Evolutionary conservation across 1,140 invertebrate genomes (phyloP).

Genomic region (Aphaenogaster ashmeadi): DNA sequence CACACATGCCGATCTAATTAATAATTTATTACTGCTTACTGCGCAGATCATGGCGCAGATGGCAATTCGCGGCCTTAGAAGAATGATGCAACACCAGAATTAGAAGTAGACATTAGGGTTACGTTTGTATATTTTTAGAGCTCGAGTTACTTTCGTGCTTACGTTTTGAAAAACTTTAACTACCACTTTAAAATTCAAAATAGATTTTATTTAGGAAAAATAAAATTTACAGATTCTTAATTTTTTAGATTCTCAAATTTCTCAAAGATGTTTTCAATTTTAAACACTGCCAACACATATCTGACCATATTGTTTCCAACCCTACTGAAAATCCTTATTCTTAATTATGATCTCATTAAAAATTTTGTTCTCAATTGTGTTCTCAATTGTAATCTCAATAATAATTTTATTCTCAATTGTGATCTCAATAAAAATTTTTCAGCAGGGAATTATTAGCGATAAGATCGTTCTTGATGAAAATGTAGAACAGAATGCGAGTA

Average conservation of each 20-base stretch:
- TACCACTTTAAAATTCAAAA: not conserved
- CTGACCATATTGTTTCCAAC: not conserved
- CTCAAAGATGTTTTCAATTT: not conserved
- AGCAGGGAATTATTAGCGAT: not conserved
- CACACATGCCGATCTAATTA: not conserved
- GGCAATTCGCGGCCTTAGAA: not conserved
- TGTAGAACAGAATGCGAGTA: not conserved
- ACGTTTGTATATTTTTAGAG: slow-evolving; percentile 14
- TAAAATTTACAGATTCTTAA: not conserved
- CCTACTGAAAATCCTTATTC: too few relatives aligned
- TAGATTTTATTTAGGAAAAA: not conserved
- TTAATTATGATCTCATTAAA: too few relatives aligned
- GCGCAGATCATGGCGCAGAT: not conserved
- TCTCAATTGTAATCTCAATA: too few relatives aligned
- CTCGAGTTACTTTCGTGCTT: not conserved
- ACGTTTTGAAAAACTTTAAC: not conserved
- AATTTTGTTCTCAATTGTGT: too few relatives aligned
- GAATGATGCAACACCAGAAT: slow-evolving; percentile 25
- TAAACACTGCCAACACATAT: not conserved
- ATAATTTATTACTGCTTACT: not conserved
- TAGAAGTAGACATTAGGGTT: slow-evolving; percentile 23
- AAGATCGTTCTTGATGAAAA: not conserved
- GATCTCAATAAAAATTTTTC: too few relatives aligned
- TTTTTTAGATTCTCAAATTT: not conserved
- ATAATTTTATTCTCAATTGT: too few relatives aligned